phyloP scores from a whole-genome alignment of 1,140 invertebrate species.

The Elymnias hypermnestra region DNA sequence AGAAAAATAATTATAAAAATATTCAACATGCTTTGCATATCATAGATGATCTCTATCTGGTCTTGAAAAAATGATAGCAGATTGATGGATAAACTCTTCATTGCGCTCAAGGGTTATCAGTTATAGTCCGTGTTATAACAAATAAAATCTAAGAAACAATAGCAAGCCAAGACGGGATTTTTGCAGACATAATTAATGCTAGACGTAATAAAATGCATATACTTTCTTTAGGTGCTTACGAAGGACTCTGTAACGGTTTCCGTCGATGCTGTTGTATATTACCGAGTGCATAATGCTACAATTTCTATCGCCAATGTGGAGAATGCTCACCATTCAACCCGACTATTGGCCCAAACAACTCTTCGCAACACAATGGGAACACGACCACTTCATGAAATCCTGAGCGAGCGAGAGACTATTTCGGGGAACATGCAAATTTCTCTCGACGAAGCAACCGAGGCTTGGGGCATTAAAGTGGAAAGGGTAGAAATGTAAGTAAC shows the following conservation, averaged over 20 bases:
- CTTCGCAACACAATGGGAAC: slow-evolving; percentile 97
- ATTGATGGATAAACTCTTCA: too few relatives aligned
- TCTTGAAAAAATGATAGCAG: too few relatives aligned
- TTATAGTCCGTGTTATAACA: too few relatives aligned
- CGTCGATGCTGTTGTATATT: slow-evolving; percentile 96
- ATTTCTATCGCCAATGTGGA: slow-evolving; percentile 98
- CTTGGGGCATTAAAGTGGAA: slow-evolving; percentile 98
- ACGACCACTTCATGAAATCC: slow-evolving; percentile 94
- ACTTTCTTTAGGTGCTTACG: slow-evolving; percentile 85
- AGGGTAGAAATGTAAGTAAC: slow-evolving; percentile 93
- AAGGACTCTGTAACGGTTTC: slow-evolving; percentile 97
- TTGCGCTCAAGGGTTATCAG: too few relatives aligned
- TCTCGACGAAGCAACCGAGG: slow-evolving; percentile 94
- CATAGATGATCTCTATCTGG: too few relatives aligned
- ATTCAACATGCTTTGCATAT: too few relatives aligned
- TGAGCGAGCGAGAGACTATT: slow-evolving; percentile 95
- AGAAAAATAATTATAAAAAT: too few relatives aligned
- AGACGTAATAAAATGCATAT: not conserved
- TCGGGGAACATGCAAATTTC: slow-evolving; percentile 90
- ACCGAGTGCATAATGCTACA: slow-evolving; percentile 95
- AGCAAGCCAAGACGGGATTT: too few relatives aligned
- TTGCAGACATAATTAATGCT: too few relatives aligned
- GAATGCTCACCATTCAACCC: slow-evolving; percentile 95
- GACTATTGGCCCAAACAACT: slow-evolving; percentile 92
- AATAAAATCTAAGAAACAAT: too few relatives aligned